Evolutionary conservation across 2,888 invertebrate genomes (phyloP).

Genomic region (Galeruca laticollis): DNA sequence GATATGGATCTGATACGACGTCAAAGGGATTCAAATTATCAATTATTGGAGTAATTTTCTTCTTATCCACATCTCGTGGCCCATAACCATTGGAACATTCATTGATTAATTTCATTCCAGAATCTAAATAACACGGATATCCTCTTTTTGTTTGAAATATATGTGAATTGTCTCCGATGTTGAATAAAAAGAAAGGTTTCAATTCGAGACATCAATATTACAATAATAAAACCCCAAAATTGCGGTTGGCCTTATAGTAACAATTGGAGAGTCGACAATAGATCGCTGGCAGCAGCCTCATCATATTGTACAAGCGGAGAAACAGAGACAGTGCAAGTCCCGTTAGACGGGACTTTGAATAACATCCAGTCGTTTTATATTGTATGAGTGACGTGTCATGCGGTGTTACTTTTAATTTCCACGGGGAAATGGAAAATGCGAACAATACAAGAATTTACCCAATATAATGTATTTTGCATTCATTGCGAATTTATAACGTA

Average conservation of each 20-base stretch:
- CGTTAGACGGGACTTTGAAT: constrained; percentile 28
- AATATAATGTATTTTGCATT: constrained; percentile 42
- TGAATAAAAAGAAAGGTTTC: neutral
- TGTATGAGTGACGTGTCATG: constrained; percentile 44
- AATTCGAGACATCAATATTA: constrained; percentile 1
- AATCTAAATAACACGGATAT: no score
- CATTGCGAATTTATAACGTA: constrained; percentile 34
- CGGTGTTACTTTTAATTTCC: constrained; percentile 50
- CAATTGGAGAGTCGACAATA: constrained; percentile 14
- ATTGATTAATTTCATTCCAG: no score
- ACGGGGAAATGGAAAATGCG: constrained; percentile 50
- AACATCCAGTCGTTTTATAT: constrained; percentile 29
- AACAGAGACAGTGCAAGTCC: constrained; percentile 22
- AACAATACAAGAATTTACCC: constrained; percentile 43
- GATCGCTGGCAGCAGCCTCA: constrained; percentile 16
- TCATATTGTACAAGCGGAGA: constrained; percentile 10
- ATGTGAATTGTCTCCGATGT: neutral
- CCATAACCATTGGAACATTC: no score
- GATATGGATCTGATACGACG: no score
- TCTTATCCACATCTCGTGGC: no score
- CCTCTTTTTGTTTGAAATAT: no score
- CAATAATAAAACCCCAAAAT: constrained; percentile 6
- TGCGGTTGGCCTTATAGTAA: constrained; percentile 8
- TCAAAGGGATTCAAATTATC: no score
- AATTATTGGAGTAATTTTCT: no score